phyloP scores from a whole-genome alignment of 2,113 vertebrate genomes.

The Sterna hirundo region DNA sequence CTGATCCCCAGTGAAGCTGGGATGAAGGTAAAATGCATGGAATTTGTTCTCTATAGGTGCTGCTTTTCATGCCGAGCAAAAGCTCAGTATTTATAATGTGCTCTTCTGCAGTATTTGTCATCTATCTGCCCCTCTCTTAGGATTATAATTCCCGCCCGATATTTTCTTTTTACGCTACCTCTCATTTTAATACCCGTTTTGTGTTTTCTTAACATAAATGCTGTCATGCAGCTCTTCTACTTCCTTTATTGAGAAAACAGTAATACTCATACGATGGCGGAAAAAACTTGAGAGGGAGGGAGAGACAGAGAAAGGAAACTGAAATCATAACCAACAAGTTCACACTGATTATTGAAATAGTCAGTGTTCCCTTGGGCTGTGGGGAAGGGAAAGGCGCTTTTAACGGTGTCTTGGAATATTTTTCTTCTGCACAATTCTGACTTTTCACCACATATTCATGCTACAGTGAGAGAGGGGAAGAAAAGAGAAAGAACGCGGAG shows the following conservation, averaged over 20 bases:
- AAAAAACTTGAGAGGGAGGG: conserved; percentile 49
- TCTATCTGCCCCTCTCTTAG: background rate
- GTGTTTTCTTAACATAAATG: conserved; percentile 53
- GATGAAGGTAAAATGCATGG: conserved; percentile 30
- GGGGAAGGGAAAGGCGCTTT: conserved; percentile 14
- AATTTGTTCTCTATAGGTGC: conserved; percentile 42
- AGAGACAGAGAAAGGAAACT: conserved; percentile 59
- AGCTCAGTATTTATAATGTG: background rate
- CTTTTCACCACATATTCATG: conserved; percentile 31
- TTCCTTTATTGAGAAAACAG: conserved; percentile 64
- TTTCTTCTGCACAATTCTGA: conserved; percentile 22
- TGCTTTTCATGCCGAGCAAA: background rate
- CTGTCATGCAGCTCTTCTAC: background rate
- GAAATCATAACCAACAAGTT: conserved; percentile 58
- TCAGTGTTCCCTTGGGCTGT: conserved; percentile 36
- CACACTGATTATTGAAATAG: conserved; percentile 48
- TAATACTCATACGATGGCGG: background rate
- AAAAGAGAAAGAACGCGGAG: background rate
- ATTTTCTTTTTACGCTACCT: conserved; percentile 13
- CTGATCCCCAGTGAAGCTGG: conserved; percentile 17
- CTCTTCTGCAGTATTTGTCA: background rate
- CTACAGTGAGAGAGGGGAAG: background rate
- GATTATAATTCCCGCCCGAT: background rate
- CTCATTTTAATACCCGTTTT: background rate
- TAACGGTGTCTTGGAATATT: conserved; percentile 42